Conservation (phyloP, 2,888 invertebrate genomes). For the Aleiodes leptofemur region DNA sequence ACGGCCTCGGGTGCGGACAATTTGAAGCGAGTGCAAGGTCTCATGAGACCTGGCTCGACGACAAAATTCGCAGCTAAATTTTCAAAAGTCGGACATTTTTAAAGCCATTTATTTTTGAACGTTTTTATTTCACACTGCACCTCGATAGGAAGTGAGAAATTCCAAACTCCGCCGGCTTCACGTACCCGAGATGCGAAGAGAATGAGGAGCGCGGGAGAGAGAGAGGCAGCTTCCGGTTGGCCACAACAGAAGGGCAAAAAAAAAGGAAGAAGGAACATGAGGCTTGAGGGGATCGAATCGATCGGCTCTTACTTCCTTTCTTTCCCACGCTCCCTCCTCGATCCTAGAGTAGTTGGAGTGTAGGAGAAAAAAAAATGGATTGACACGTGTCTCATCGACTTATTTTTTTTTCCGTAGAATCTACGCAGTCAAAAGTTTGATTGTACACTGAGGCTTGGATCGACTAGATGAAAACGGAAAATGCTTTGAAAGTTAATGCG, state of each 20-base stretch:
- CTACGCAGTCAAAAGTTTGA: background rate
- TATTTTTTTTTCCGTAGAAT: background rate
- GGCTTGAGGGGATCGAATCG: constrained; percentile 32
- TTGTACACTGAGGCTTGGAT: no score
- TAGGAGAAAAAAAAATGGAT: constrained; percentile 17
- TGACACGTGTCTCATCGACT: constrained; percentile 39
- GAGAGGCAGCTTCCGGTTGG: constrained; percentile 25
- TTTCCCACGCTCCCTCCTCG: constrained; percentile 38
- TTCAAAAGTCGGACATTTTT: constrained; percentile 1
- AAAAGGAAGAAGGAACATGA: constrained; percentile 15
- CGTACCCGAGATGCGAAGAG: constrained; percentile 22
- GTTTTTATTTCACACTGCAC: constrained; percentile 12
- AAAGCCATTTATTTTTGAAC: background rate
- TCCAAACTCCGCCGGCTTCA: constrained; percentile 31
- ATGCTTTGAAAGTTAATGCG: no score
- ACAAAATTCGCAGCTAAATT: constrained; percentile 17
- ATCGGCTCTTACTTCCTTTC: constrained; percentile 16
- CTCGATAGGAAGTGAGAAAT: constrained; percentile 39
- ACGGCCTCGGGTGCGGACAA: constrained; percentile 53
- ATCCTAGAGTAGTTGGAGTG: constrained; percentile 31
- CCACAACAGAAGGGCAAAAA: constrained; percentile 19
- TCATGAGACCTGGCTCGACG: constrained; percentile 33
- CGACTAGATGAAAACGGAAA: no score
- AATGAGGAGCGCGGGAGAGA: constrained; percentile 1
- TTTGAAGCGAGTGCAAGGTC: constrained; percentile 54